Evolutionary conservation across 2,888 invertebrate species (phyloP).

Genomic region (Cactoblastis cactorum): DNA sequence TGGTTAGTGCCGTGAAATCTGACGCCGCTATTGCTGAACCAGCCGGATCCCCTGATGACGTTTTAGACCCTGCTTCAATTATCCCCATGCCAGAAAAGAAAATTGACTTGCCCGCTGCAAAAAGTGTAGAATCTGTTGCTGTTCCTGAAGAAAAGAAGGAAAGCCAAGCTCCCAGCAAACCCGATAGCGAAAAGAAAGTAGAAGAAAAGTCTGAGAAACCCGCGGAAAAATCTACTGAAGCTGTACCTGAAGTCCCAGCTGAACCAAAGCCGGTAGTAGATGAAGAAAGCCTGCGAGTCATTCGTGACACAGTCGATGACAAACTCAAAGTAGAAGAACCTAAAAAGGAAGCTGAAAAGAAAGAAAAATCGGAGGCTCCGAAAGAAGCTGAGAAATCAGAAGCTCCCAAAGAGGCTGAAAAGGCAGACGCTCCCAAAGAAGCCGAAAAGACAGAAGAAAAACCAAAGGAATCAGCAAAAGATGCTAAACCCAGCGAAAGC

Average conservation of each 20-base stretch:
- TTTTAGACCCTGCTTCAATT: constrained; percentile 44
- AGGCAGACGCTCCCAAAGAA: background rate
- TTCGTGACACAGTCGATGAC: constrained; percentile 60
- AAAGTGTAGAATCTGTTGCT: constrained; percentile 55
- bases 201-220: background rate
- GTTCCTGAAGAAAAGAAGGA: constrained; percentile 43
- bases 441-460: constrained; percentile 18
- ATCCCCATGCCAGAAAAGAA: constrained; percentile 54
- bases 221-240: constrained; percentile 30
- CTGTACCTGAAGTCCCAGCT: constrained; percentile 16
- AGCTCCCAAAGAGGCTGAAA: constrained; percentile 14
- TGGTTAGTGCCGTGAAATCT: constrained; percentile 49
- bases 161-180: constrained; percentile 23
- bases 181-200: constrained; percentile 20
- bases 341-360: constrained; percentile 19
- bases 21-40: constrained; percentile 48
- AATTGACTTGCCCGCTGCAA: constrained; percentile 47
- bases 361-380: constrained; percentile 21
- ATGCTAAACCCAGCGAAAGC: constrained; percentile 22
- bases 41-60: constrained; percentile 35
- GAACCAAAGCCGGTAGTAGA: constrained; percentile 20
- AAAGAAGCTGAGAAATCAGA: constrained; percentile 20
- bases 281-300: constrained; percentile 47
- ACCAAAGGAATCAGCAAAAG: constrained; percentile 24
- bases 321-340: constrained; percentile 37